Evolutionary conservation across 2,888 invertebrate species (phyloP).

Genomic region (Idaea straminata): DNA sequence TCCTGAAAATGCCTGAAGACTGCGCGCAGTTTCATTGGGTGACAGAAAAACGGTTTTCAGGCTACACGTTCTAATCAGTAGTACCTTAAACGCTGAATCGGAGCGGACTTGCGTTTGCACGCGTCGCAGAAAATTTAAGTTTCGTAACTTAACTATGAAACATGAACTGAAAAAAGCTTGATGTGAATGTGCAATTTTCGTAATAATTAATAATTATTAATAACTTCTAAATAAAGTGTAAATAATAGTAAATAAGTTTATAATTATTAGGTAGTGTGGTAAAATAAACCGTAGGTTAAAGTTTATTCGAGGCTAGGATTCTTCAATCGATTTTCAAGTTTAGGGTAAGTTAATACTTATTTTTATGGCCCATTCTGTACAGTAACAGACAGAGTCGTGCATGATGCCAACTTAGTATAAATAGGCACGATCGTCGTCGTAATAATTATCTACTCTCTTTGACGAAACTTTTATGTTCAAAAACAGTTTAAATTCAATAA

Average conservation of each 20-base stretch:
- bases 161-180: slow-evolving; percentile 17
- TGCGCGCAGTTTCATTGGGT: slow-evolving; percentile 59
- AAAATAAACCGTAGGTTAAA: not conserved
- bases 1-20: slow-evolving; percentile 63
- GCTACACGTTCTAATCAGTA: slow-evolving; percentile 56
- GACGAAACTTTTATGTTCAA: not conserved
- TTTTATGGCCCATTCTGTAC: not conserved
- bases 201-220: slow-evolving; percentile 13
- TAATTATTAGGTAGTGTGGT: not conserved
- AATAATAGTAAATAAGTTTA: not conserved
- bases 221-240: not conserved
- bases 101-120: slow-evolving; percentile 37
- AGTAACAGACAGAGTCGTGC: not conserved
- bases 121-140: slow-evolving; percentile 42
- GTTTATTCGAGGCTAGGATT: not conserved
- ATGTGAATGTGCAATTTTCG: slow-evolving; percentile 11
- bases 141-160: slow-evolving; percentile 45
- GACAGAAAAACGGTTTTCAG: slow-evolving; percentile 56
- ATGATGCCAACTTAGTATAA: not conserved
- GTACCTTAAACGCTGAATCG: slow-evolving; percentile 53
- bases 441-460: not conserved
- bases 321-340: not conserved
- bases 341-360: not conserved
- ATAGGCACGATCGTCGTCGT: not conserved
- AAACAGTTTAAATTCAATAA: no score